A percentile compares a stretch with the other conserved stretches of the same genome.
Evolutionary conservation across 1,140 invertebrate species (phyloP).

Genomic region (Drosophila serrata): DNA sequence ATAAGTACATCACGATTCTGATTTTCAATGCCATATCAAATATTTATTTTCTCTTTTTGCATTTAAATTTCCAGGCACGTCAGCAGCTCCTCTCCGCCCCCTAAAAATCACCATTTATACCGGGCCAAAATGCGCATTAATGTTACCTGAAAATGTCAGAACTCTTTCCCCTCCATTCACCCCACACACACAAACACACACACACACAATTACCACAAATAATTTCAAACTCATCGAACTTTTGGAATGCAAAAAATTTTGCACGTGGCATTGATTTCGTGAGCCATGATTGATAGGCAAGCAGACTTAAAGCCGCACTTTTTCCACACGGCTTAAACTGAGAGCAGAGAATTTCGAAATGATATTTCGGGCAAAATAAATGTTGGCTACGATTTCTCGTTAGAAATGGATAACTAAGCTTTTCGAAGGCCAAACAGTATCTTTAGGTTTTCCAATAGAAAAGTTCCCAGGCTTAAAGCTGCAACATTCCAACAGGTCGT

Average conservation of each 20-base stretch:
- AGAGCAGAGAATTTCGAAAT: not conserved
- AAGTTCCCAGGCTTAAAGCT: not conserved
- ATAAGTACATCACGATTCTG: conserved; percentile 20
- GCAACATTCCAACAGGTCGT: conserved; percentile 7
- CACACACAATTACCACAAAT: conserved; percentile 46
- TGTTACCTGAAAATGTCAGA: conserved; percentile 36
- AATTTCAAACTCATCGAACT: conserved; percentile 29
- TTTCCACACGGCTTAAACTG: conserved; percentile 1
- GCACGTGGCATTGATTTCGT: conserved; percentile 48
- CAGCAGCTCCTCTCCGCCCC: conserved; percentile 10
- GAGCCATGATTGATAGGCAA: conserved; percentile 33
- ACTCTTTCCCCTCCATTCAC: conserved; percentile 10
- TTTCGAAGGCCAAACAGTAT: too few species aligned
- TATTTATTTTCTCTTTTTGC: conserved; percentile 15
- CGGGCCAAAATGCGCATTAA: conserved; percentile 37
- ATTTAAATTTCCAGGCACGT: conserved; percentile 53
- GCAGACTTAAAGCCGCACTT: conserved; percentile 16
- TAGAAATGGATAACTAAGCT: not conserved
- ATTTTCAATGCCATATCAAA: conserved; percentile 40
- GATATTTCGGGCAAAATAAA: not conserved
- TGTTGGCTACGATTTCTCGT: not conserved
- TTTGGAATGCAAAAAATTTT: conserved; percentile 38
- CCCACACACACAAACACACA: not conserved
- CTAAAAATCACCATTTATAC: conserved; percentile 15
- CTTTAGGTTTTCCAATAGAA: not conserved